These are phyloP conservation scores for Dreissena polymorpha DNA, from an alignment of 1,140 invertebrate species.

Conservation along the genomic window DNA sequence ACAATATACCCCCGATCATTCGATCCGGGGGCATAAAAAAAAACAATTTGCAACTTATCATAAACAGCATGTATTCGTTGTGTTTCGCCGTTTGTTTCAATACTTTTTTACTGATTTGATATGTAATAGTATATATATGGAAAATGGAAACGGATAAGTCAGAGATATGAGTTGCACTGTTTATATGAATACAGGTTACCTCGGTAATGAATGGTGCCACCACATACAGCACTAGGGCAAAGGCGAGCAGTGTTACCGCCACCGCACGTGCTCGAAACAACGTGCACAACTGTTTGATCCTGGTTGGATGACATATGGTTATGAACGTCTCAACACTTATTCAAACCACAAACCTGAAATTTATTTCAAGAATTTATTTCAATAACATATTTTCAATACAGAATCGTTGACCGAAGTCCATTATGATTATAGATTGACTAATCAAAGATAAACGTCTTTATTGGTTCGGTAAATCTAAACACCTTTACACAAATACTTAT, in stretches of 20 bases:
- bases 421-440: too few species aligned
- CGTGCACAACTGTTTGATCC: conserved; percentile 88
- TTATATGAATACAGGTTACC: conserved; percentile 1
- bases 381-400: background rate
- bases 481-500: too few species aligned
- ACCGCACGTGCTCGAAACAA: conserved; percentile 84
- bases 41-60: background rate
- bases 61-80: too few species aligned
- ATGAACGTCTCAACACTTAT: conserved; percentile 92
- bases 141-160: too few species aligned
- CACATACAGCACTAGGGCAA: conserved; percentile 82
- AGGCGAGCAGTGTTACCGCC: conserved; percentile 81
- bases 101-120: too few species aligned
- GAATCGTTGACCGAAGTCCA: background rate
- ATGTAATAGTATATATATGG: too few species aligned
- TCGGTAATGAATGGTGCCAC: conserved; percentile 50
- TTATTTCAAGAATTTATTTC: background rate
- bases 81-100: too few species aligned
- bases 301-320: conserved; percentile 88
- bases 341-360: conserved; percentile 85
- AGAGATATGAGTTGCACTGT: too few species aligned
- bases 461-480: too few species aligned
- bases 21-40: too few species aligned
- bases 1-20: too few species aligned
- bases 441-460: too few species aligned